Base-by-base conservation (phyloP, 2,113 vertebrate species). In the Pagrus major region DNA sequence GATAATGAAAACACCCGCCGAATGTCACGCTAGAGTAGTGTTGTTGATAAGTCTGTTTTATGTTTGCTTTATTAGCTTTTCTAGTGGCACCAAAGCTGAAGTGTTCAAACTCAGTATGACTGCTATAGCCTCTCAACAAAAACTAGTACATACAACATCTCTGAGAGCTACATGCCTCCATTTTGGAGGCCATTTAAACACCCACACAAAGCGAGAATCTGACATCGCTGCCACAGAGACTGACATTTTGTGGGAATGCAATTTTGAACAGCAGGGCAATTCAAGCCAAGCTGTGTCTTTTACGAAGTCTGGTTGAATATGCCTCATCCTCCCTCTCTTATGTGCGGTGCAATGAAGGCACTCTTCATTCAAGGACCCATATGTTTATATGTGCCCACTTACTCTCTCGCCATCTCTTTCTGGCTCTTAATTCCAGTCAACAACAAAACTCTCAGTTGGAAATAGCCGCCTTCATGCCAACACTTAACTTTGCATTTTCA, bases 211-310 rank as follows among this genome's bases (percentile, higher is more conserved):
- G 65, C 56, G 73, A 67, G 55, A 79, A 64, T 58, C 75, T 54
- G 76, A 81, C 83, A 58, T 35, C 9, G 61, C 47, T 41, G 79
- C 60, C 31, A 56, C 23, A 47, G 15, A 79, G 55, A 52, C 64
- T 79, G 60, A 84, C 88, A 84, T 83, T 87, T 86, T 52, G 59
- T 49, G 20, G 44, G 59, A 83, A 81, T 49, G 64, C 60, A 74
- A 74, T 79, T n/a, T 71, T 78, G 35, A 84, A 81, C 67, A 86
- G 80, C 72, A 64, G 65, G 78, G 58, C 46, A 85, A 79, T 81
- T 65, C 37, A 58, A 83, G 31, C 55, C 61, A 80, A 86, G 54
- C 69, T 70, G 81, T 70, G 59, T 52, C 58, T 51, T 23, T 68
- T 73, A 58, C 33, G 4, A 42, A 80, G 47, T 67, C 66, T 51